Conservation (phyloP, 2,888 invertebrate genomes). For the Chymomyza amoena region DNA sequence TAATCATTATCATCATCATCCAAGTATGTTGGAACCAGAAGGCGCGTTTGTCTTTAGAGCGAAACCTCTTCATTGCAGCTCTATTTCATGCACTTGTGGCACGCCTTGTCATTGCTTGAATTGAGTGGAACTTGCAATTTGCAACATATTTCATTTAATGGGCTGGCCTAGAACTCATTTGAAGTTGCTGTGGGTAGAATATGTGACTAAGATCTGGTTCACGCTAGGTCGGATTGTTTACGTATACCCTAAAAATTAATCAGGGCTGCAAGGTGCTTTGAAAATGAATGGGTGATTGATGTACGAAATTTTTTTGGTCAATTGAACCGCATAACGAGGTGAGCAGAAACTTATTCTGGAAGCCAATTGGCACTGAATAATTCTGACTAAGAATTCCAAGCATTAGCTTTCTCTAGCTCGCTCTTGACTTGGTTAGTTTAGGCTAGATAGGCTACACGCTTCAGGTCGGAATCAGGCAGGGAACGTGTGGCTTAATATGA, state of each 20-base stretch:
- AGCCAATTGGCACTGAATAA: no score
- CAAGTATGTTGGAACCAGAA: not conserved
- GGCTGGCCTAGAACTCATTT: constrained; percentile 2
- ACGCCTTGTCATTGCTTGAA: not conserved
- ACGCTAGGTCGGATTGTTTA: not conserved
- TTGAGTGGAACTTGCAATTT: not conserved
- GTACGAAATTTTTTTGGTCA: no score
- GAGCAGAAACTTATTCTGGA: no score
- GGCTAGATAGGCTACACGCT: no score
- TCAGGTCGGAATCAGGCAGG: no score
- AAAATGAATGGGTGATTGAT: no score
- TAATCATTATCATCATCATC: constrained; percentile 6
- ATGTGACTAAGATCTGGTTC: not conserved
- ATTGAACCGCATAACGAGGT: no score
- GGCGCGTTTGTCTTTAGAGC: not conserved
- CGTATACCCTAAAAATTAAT: not conserved
- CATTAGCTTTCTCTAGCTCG: no score
- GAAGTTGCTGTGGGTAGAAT: not conserved
- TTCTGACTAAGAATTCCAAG: no score
- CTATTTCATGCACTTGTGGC: not conserved
- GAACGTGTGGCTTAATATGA: no score
- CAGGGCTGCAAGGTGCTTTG: not conserved
- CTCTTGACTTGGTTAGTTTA: no score
- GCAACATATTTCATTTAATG: not conserved
- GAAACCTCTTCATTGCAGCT: not conserved